Base-by-base conservation (phyloP, 1,140 invertebrate species). In the Scaptomyza graminum region DNA sequence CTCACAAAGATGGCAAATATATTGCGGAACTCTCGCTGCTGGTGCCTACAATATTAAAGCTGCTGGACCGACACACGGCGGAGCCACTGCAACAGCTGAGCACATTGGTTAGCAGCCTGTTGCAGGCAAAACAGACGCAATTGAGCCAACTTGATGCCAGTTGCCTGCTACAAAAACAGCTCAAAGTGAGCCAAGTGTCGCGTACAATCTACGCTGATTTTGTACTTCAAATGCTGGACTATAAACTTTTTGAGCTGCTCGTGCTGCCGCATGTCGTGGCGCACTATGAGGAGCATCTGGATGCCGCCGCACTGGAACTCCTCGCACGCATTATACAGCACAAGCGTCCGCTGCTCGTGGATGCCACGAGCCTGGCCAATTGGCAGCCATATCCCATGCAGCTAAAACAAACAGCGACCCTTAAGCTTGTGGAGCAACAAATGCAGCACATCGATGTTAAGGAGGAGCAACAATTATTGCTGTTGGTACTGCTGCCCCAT, bases 161-260 rank as follows among this genome's bases (percentile, higher is more conserved):
- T 51, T 92, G 93, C 12, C 90, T 96, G 51, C 92, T 95, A 1
- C 93, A 94, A 73, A 94, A 94, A 76, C 83, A 95, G 8, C 79
- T 96, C 5, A 92, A 91, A 8, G 85, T 94, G 0, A 91, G 57
- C 91, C 94, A 77, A 41, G 34, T 44, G 1, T 57, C 64, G 0
- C 91, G 92, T 65, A 85, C 93, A 18, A 92, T 95, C 9, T 92
- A 95, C 7, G 92, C 95, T 11, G 92, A 93, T 44, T 94, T 95
- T 78, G 93, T 96, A 1, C 93, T 94, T 76, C 94, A 94, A 90
- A 92, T 95, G 1, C 93, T 94, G 28, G 87, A 93, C 49, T 95
- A 95, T 89, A 92, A 94, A 5, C 94, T 94, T 47, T 97, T 97
- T 91, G 95, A 96, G 90, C 92, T 94, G 50, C 92, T 96, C 50